Evolutionary conservation across 64 coral and sea anemone species (phyloP), one percentile per base, ranked within the genome.

Genomic region (Dendrophyllia cribrosa): DNA sequence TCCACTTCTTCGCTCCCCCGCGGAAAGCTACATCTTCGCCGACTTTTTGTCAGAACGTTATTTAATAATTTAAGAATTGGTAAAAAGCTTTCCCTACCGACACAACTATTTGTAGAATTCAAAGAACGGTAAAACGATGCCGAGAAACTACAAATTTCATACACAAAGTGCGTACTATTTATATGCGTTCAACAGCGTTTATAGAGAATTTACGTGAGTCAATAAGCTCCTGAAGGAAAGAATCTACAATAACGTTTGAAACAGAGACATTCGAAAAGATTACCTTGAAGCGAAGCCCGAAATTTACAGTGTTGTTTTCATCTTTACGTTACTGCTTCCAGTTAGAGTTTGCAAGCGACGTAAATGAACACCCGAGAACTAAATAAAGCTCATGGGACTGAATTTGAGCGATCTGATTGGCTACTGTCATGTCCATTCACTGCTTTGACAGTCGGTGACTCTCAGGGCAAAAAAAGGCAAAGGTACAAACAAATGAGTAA

Each of bases 331-430:
- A 59, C 53, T n/a, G 34, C 59, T 83, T 83, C 79, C 79, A 83
- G 80, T 67, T 63, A 6, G 20, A 23, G 80, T 93, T 86, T 66
- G 83, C 83, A 75, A 45, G 86, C 86, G 55, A 45, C 72, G 60
- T 93, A 93, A 93, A 93, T 93, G 91, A 93, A 85, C 91, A 93
- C 91, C 69, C 21, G 56, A 69, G 70, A 66, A 77, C 82, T 65
- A 87, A 93, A 86, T 74, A 85, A 72, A 87, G 34, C 70, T 79
- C 82, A 23, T 43, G 82, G 59, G 67, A 75, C 21, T 45, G 7
- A 78, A 86, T 63, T 69, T 19, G 11, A 25, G 81, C 61, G 20
- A 79, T 76, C 46, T 93, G 91, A 93, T 93, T 93, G 91, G 91
- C 70, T 65, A 51, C 14, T 70, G 17, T 20, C 45, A 5, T 76